These are phyloP conservation scores for Cassiopea andromeda DNA, from an alignment of 30 jellyfish, hydroid and myxozoan genomes.

Conservation along the genomic window DNA sequence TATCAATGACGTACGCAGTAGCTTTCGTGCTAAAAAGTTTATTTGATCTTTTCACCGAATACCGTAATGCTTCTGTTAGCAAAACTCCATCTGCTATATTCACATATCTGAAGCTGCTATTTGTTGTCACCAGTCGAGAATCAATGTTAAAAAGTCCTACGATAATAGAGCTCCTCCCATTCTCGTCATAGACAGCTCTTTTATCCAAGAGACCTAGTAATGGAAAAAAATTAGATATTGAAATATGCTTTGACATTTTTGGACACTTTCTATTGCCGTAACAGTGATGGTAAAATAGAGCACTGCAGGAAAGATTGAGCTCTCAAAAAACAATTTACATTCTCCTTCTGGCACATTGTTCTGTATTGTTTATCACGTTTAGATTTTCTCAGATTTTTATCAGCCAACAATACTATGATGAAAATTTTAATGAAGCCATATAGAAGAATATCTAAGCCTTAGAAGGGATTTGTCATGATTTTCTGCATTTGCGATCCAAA, in stretches of 20 bases:
- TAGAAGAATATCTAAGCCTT: too few relatives aligned
- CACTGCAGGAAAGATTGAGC: too few relatives aligned
- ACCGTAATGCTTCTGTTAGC: background rate
- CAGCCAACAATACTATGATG: too few relatives aligned
- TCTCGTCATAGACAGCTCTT: background rate
- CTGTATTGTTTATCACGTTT: too few relatives aligned
- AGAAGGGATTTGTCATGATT: too few relatives aligned
- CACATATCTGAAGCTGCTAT: background rate
- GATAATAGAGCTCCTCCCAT: background rate
- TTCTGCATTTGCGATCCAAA: too few relatives aligned
- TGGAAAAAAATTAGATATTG: background rate
- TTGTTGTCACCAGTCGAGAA: background rate
- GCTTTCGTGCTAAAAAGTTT: background rate
- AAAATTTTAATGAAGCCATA: too few relatives aligned
- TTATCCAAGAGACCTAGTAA: background rate
- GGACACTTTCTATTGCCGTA: background rate
- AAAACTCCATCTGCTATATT: slow-evolving; percentile 8
- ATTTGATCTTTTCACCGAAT: background rate
- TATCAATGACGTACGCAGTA: background rate
- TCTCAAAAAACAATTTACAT: too few relatives aligned
- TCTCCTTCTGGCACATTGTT: too few relatives aligned
- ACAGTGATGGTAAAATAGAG: too few relatives aligned
- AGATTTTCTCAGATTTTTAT: too few relatives aligned
- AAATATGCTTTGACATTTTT: too few relatives aligned
- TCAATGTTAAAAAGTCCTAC: background rate